Conservation (phyloP, 2,888 invertebrate genomes). For the Empis stercorea region DNA sequence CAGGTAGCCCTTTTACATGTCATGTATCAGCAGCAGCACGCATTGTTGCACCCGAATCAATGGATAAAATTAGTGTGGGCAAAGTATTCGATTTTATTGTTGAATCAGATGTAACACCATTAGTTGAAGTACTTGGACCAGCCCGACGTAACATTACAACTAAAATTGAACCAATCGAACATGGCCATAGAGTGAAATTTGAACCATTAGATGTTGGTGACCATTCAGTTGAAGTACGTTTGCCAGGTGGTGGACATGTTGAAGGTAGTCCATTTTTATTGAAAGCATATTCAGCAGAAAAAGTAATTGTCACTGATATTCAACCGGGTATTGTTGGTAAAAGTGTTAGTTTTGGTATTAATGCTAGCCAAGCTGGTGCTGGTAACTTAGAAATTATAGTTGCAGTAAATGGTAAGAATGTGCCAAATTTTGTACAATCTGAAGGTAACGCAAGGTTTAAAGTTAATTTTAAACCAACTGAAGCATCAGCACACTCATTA, state of each 20-base stretch:
- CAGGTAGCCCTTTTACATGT: conserved; percentile 49
- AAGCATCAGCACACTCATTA: conserved; percentile 79
- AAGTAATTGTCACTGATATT: conserved; percentile 91
- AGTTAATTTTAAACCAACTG: conserved; percentile 90
- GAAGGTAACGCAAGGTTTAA: conserved; percentile 94
- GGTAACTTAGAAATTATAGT: conserved; percentile 97
- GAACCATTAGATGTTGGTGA: conserved; percentile 86
- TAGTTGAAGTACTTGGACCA: conserved; percentile 68
- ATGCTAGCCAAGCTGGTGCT: conserved; percentile 72
- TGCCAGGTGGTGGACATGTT: conserved; percentile 61
- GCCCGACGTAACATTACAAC: conserved; percentile 58
- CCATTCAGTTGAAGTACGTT: conserved; percentile 69
- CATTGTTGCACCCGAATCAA: conserved; percentile 67
- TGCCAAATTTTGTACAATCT: conserved; percentile 94
- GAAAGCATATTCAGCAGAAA: conserved; percentile 89
- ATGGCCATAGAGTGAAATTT: conserved; percentile 50
- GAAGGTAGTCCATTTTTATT: conserved; percentile 92
- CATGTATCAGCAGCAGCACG: conserved; percentile 64
- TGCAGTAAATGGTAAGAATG: conserved; percentile 89
- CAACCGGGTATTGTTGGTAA: conserved; percentile 82
- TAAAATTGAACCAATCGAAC: conserved; percentile 36
- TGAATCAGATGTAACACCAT: conserved; percentile 70
- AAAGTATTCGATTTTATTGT: conserved; percentile 73
- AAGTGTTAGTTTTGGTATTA: conserved; percentile 88
- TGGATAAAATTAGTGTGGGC: conserved; percentile 83